Evolutionary conservation across 2,888 invertebrate genomes (phyloP).

Genomic region (Altica lythri): DNA sequence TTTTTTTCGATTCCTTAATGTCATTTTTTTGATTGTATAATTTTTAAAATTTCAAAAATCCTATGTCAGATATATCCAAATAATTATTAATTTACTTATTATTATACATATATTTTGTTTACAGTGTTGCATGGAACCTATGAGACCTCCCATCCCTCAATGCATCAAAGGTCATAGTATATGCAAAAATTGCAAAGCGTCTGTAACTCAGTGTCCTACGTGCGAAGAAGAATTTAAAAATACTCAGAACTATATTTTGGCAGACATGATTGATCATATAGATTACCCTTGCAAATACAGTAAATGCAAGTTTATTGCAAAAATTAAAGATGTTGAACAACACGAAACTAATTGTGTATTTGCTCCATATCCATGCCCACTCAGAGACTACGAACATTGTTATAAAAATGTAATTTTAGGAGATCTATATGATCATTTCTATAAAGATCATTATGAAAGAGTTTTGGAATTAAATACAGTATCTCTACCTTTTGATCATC

Average conservation of each 20-base stretch:
- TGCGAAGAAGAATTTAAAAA: constrained; percentile 44
- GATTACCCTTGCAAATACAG: constrained; percentile 48
- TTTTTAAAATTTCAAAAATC: too few species aligned
- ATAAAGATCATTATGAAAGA: constrained; percentile 53
- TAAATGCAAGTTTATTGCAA: constrained; percentile 42
- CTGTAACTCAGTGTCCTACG: constrained; percentile 44
- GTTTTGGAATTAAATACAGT: constrained; percentile 44
- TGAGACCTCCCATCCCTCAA: constrained; percentile 52
- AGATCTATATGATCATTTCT: constrained; percentile 60
- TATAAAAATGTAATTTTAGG: constrained; percentile 12
- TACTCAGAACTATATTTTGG: constrained; percentile 50
- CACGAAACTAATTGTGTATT: constrained; percentile 41
- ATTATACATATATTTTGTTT: too few species aligned
- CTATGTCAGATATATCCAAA: too few species aligned
- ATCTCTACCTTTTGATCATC: constrained; percentile 32
- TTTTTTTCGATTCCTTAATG: too few species aligned
- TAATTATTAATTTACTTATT: too few species aligned
- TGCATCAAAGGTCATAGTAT: constrained; percentile 51
- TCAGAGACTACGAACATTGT: constrained; percentile 39
- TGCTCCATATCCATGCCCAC: constrained; percentile 39
- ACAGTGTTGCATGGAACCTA: constrained; percentile 50
- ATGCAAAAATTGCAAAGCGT: constrained; percentile 45
- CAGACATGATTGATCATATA: constrained; percentile 45
- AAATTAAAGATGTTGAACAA: constrained; percentile 38
- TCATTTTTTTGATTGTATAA: too few species aligned